Evolutionary conservation across 2,113 vertebrate species (phyloP).

Genomic region (Dicaeum eximium): DNA sequence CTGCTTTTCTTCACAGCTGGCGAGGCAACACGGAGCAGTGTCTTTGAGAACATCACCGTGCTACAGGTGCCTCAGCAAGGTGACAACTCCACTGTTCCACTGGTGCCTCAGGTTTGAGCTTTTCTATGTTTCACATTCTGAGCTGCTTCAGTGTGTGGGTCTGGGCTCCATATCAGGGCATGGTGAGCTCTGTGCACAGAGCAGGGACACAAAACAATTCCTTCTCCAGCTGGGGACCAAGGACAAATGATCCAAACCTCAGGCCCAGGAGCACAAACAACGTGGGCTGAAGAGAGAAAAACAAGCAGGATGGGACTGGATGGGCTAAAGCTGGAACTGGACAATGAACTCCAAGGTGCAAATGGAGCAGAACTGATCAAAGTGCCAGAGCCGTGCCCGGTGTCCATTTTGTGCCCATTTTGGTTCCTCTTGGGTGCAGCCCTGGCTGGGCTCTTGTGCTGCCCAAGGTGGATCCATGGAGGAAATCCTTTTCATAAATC

Average conservation of each 20-base stretch:
- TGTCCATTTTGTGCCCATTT: not conserved
- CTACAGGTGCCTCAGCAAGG: not conserved
- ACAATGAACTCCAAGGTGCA: not conserved
- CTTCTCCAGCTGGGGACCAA: not conserved
- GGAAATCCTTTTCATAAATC: not conserved
- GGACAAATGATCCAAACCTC: not conserved
- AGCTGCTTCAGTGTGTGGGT: not conserved
- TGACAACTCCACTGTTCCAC: not conserved
- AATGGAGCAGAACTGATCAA: not conserved
- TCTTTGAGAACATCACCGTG: not conserved
- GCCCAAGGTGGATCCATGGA: not conserved
- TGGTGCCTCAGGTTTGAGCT: not conserved
- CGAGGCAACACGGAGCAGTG: not conserved
- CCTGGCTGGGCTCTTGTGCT: not conserved
- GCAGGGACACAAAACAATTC: not conserved
- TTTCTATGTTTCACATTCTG: not conserved
- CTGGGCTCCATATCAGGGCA: not conserved
- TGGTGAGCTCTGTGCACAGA: not conserved
- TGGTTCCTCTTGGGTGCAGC: not conserved
- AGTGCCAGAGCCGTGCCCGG: not conserved
- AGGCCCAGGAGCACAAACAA: not conserved
- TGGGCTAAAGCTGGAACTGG: not conserved
- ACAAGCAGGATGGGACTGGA: not conserved
- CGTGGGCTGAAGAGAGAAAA: not conserved
- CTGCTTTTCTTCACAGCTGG: not conserved